Conservation (phyloP, 2,113 vertebrate genomes). For the Passer montanus region DNA sequence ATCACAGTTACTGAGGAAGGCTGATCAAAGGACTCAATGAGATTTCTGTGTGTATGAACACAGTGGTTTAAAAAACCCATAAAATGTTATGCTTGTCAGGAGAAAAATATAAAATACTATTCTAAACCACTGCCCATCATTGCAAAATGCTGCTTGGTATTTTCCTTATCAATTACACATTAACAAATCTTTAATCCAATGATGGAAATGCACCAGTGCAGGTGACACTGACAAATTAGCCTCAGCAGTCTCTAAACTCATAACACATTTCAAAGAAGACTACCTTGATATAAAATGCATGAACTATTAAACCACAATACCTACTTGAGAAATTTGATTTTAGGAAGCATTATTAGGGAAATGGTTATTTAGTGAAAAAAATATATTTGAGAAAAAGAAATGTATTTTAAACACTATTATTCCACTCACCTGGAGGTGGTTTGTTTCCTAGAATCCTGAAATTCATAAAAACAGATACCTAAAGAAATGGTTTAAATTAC, state of each 20-base stretch:
- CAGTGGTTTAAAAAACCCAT: slow-evolving; percentile 70
- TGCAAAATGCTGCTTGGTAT: slow-evolving; percentile 72
- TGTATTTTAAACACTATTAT: neutral
- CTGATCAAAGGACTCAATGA: slow-evolving; percentile 60
- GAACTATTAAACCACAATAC: slow-evolving; percentile 38
- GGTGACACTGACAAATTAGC: slow-evolving; percentile 66
- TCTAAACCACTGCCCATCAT: slow-evolving; percentile 71
- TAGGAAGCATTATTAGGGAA: neutral
- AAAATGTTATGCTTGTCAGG: slow-evolving; percentile 73
- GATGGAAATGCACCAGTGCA: slow-evolving; percentile 58
- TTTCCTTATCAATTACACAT: slow-evolving; percentile 80
- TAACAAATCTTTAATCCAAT: slow-evolving; percentile 78
- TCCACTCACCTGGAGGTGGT: neutral
- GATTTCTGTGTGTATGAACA: slow-evolving; percentile 55
- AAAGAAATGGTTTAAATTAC: neutral
- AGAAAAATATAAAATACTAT: slow-evolving; percentile 74
- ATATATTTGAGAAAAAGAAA: neutral
- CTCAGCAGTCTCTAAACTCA: slow-evolving; percentile 59
- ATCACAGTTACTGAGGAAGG: slow-evolving; percentile 29
- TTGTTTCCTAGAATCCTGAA: slow-evolving; percentile 17
- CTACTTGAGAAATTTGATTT: slow-evolving; percentile 28
- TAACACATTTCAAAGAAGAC: slow-evolving; percentile 47
- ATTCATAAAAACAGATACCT: neutral
- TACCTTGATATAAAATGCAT: slow-evolving; percentile 44
- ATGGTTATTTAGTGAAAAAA: neutral